Base-by-base conservation (phyloP, 2,113 vertebrate species). In the Pomatostomus ruficeps region DNA sequence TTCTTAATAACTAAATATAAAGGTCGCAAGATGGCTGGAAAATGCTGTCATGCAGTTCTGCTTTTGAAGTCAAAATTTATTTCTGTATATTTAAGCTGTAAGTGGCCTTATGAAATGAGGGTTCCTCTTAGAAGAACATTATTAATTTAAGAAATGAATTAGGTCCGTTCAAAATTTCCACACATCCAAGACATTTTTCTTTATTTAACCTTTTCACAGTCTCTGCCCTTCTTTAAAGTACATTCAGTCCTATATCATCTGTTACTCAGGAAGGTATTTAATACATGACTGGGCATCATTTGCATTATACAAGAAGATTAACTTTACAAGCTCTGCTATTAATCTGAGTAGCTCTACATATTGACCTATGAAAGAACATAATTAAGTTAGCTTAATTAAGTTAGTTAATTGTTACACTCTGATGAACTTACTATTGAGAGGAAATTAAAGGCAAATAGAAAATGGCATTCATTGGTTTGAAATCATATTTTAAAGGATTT, bases 361-460 rank as follows among this genome's bases (percentile, higher is more conserved):
- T 96, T 98, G 98, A 99, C 98, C 97, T 98, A 98, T 96, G 97
- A 98, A 98, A 97, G 97, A 97, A 96, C 97, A 97, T 98, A 98
- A 98, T 99, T 98, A 98, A 98, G 97, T 98, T 98, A 98, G 97
- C 97, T 97, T 98, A 98, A 99, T 99, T 98, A 98, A 98, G 97
- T 98, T 98, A 98, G 98, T 98, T 98, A 98, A 98, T 98, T 98
- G 98, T 98, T 98, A 98, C 97, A 98, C 97, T 98, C 97, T 96
- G 96, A 95, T 98, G 97, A 97, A 96, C 98, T 98, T 98, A 97
- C 97, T 98, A 97, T 97, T 98, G 96, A 92, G 94, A 97, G 96
- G 97, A 98, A 98, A 98, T 98, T 98, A 98, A 98, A 98, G 95
- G 96, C 98, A 98, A 98, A 98, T 97, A 98, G 97, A 98, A 97